phyloP scores from a whole-genome alignment of 2,797 vertebrate genomes.

The Alca torda region DNA sequence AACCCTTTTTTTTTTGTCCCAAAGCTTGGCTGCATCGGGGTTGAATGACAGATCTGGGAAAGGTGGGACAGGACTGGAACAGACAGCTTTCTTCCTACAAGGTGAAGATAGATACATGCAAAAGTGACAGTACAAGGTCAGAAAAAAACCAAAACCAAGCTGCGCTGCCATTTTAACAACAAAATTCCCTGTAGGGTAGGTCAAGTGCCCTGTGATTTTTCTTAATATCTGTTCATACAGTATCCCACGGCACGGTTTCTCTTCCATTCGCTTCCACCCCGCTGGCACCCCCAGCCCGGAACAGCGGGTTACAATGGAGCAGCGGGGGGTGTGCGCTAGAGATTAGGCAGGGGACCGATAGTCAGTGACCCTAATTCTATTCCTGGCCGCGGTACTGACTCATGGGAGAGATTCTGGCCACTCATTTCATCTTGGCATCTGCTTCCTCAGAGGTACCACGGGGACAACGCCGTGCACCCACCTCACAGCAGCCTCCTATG shows the following conservation, averaged over 20 bases:
- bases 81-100: not conserved
- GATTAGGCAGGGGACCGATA: not conserved
- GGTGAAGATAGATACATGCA: not conserved
- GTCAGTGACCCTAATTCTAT: not conserved
- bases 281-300: not conserved
- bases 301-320: not conserved
- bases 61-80: not conserved
- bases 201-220: not conserved
- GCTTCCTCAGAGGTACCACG: accelerated
- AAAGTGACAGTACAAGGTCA: not conserved
- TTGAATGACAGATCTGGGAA: not conserved
- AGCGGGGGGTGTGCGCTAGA: not conserved
- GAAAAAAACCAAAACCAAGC: not conserved
- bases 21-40: not conserved
- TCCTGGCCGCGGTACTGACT: not conserved
- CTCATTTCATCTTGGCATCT: not conserved
- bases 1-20: accelerated
- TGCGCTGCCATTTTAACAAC: not conserved
- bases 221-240: not conserved
- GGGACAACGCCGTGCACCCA: not conserved
- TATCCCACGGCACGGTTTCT: not conserved
- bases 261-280: not conserved
- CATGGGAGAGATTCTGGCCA: not conserved
- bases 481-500: not conserved
- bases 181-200: not conserved